These are phyloP conservation scores for Drosophila pachea DNA, from an alignment of 1,140 invertebrate genomes.

Conservation along the genomic window DNA sequence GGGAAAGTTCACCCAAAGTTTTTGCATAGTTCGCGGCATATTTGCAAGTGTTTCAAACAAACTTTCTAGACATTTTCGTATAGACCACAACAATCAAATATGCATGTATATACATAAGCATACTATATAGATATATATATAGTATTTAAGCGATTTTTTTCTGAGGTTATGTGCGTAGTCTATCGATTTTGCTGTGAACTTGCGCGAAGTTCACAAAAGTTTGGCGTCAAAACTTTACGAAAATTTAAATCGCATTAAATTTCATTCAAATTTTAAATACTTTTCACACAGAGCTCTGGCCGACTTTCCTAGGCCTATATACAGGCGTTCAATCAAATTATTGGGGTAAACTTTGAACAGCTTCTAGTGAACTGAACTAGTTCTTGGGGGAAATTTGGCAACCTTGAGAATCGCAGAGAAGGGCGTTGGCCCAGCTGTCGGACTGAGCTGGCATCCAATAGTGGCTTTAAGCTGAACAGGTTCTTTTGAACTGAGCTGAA, in stretches of 20 bases:
- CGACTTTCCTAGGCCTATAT: neutral
- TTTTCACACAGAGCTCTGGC: neutral
- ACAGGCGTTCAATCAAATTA: no score
- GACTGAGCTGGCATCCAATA: no score
- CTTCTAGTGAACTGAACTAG: neutral
- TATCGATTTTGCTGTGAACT: constrained; percentile 7
- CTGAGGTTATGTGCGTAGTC: constrained; percentile 10
- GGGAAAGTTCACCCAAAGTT: constrained; percentile 7
- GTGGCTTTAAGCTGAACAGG: no score
- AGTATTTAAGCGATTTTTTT: constrained; percentile 1
- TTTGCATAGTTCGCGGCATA: constrained; percentile 15
- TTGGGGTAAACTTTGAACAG: neutral
- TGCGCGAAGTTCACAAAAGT: constrained; percentile 9
- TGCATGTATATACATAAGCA: neutral
- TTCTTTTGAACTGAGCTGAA: no score
- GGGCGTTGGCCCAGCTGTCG: neutral
- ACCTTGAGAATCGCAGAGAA: neutral
- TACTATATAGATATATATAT: neutral
- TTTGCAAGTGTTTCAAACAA: constrained; percentile 11
- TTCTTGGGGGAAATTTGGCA: neutral
- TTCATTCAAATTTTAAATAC: constrained; percentile 2
- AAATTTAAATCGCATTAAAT: neutral
- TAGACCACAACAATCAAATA: constrained; percentile 5
- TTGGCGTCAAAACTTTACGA: constrained; percentile 1
- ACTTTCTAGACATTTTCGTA: constrained; percentile 15